Base-by-base conservation (phyloP, 2,113 vertebrate species). In the Rynchops niger region DNA sequence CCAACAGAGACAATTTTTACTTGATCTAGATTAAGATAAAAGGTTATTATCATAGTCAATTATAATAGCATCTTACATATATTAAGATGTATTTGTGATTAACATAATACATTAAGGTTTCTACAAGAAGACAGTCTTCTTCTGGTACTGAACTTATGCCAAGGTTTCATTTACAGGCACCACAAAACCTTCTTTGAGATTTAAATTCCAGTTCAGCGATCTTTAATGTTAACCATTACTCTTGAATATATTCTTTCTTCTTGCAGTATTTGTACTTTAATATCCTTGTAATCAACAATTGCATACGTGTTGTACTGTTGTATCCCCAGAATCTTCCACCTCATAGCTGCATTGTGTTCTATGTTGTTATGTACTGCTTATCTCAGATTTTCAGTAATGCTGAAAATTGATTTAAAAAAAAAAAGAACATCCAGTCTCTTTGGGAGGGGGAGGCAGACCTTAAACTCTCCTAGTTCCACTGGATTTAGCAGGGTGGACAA, bases 11-110 rank as follows among this genome's bases (percentile, higher is more conserved):
- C 10, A 71, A 43, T 50, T 87, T 91, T 82, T 82, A 78, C n/a
- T 61, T 87, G 85, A 89, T 62, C 84, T 87, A 90, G 23, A 90
- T 85, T 81, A 94, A 70, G 55, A 91, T 38, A 55, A 89, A 93
- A 79, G 74, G 9, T 3, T 66, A 89, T 78, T 91, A 84, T 15
- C 11, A 32, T 23, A 90, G 42, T 12, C 30, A 92, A 55, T 32
- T 21, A 27, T 19, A 93, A 73, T 20, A 5, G 9, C 65, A 80
- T 38, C n/a, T 85, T 69, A 85, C 5, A 71, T 26, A 85, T 76
- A 76, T 79, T 82, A 78, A 89, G 70, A 84, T 42, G 63, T 26
- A 62, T 55, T 79, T 56, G 49, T 76, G 43, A 65, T 70, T 77
- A 88, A 47, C 34, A 45, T 43, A 79, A 56, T 72, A 69, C 8